These are phyloP conservation scores for Pogonophryne albipinna DNA, from an alignment of 2,797 vertebrate species.

Conservation along the genomic window DNA sequence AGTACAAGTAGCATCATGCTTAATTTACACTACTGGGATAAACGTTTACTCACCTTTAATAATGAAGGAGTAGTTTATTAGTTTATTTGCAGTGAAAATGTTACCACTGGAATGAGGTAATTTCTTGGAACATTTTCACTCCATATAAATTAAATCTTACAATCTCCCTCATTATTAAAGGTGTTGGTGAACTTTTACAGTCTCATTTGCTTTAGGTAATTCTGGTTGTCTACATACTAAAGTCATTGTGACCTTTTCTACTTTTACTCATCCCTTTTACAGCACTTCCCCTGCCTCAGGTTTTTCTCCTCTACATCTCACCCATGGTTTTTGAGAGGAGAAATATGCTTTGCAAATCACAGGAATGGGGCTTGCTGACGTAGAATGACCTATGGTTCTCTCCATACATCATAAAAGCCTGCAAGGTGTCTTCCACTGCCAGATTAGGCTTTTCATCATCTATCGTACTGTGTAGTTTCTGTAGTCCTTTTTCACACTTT, in stretches of 20 bases:
- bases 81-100: too few relatives aligned
- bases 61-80: too few relatives aligned
- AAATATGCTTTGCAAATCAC: constrained; percentile 23
- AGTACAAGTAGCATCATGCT: background rate
- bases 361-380: background rate
- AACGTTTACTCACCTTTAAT: background rate
- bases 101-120: background rate
- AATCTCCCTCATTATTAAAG: constrained; percentile 3
- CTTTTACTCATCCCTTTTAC: background rate
- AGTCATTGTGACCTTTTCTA: constrained; percentile 8
- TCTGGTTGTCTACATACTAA: constrained; percentile 13
- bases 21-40: background rate
- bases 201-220: constrained; percentile 8
- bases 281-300: too few relatives aligned
- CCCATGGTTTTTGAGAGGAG: background rate
- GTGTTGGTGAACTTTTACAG: background rate
- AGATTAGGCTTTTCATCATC: constrained; percentile 41
- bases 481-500: background rate
- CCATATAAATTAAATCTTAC: constrained; percentile 10
- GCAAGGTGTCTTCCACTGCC: constrained; percentile 19
- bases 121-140: background rate
- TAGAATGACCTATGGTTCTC: constrained; percentile 23
- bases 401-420: constrained; percentile 49
- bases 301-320: background rate
- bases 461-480: background rate